phyloP scores from a whole-genome alignment of 2,888 invertebrate genomes.

The Ceriagrion tenellum region DNA sequence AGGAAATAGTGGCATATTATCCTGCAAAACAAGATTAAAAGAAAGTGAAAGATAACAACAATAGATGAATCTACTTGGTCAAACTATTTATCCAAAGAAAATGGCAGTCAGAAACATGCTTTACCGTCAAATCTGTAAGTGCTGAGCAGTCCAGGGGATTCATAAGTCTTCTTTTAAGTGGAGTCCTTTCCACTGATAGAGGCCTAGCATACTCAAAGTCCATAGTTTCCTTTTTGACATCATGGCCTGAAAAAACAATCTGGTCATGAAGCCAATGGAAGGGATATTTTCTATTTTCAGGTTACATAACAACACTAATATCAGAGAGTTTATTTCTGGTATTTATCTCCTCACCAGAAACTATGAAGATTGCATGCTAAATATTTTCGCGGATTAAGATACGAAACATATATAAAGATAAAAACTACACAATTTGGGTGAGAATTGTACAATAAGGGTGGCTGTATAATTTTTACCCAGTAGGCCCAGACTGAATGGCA shows the following conservation, averaged over 20 bases:
- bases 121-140: constrained; percentile 45
- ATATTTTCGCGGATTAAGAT: too few relatives aligned
- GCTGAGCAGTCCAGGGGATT: neutral
- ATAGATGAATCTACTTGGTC: neutral
- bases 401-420: too few relatives aligned
- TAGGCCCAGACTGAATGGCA: too few relatives aligned
- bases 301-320: neutral
- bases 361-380: too few relatives aligned
- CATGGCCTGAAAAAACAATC: neutral
- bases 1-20: neutral
- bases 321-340: too few relatives aligned
- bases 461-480: too few relatives aligned
- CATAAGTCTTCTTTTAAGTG: constrained; percentile 28
- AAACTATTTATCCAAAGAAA: neutral
- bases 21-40: neutral
- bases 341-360: too few relatives aligned
- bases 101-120: neutral
- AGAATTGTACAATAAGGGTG: too few relatives aligned
- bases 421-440: too few relatives aligned
- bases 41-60: neutral
- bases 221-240: neutral
- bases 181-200: neutral
- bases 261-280: neutral
- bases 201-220: neutral
- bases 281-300: neutral